Base-by-base conservation (phyloP, 2,888 invertebrate species). In the Lasioglossum oenotherae region DNA sequence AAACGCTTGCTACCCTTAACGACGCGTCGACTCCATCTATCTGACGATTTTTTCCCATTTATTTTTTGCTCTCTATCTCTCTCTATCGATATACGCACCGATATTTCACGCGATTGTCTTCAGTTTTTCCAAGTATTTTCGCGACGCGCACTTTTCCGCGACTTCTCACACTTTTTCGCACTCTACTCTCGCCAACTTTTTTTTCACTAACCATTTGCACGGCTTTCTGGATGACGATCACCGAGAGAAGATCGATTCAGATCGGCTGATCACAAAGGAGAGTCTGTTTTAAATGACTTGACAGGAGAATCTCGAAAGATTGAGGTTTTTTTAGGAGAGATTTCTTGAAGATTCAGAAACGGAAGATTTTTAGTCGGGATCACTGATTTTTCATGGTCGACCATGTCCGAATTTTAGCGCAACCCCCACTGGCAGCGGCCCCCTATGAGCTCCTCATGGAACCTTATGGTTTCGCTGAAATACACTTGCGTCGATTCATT, bases 161-260 rank as follows among this genome's bases (percentile, higher is more conserved):
- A 60, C 12, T 35, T 35, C 19, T 16, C 14, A 60, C 5, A 60
- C 27, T 27, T 16, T 46, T 23, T n/a, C 57, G 31, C 16, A 46
- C 67, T 73, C 82, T 82, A 80, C 80, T 86, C 87, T 86, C 86
- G 78, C 49, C 44, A 14, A 67, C 60, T 19, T 19, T 46, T 23
- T 78, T 80, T 76, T 57, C 74, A 77, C 82, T 90, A 89, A 89
- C 90, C 77, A 46, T 72, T 49, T 85, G 86, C 90, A 90, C 90
- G 89, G 89, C 88, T 89, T 90, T 74, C 27, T 84, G 67, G 73
- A 85, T 49, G 78, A 53, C 64, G 74, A 64, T 76, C 41, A 19
- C 6, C 6, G 35, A 85, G 88, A 87, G 86, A 86, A 82, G 87
- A 46, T 80, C 77, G 57, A 16, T 35, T 64, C 31, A 16, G 35